Conservation (phyloP, 2,113 vertebrate species). For the Apus apus region DNA sequence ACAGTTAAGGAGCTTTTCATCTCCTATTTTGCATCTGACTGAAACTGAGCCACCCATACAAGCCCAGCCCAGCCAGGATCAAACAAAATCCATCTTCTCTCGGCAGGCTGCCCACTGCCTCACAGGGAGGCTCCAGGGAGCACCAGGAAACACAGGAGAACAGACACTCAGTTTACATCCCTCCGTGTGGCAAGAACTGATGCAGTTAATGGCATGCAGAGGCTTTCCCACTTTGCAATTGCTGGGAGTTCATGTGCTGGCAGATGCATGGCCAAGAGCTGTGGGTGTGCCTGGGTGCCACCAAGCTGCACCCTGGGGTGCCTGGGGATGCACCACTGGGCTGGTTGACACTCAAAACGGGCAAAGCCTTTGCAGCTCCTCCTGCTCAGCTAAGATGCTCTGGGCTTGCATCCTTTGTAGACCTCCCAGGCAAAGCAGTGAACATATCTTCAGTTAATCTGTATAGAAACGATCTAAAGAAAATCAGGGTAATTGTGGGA, state of each 20-base stretch:
- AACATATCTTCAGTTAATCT: background rate
- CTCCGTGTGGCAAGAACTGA: background rate
- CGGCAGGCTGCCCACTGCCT: fast-evolving
- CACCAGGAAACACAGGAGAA: fast-evolving
- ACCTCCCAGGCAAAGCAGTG: background rate
- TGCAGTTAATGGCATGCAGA: background rate
- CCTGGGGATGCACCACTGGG: background rate
- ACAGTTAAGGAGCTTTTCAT: background rate
- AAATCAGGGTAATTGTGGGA: background rate
- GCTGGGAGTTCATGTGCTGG: background rate
- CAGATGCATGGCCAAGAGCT: background rate
- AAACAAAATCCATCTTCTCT: background rate
- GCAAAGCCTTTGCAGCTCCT: background rate
- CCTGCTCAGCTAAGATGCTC: background rate
- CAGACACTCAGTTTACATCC: background rate
- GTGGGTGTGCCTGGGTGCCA: background rate
- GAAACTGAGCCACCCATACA: background rate
- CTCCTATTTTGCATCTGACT: background rate
- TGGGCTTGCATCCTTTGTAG: background rate
- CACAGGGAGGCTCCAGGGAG: background rate
- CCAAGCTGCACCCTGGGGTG: background rate
- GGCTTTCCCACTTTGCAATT: background rate
- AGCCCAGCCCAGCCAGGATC: background rate
- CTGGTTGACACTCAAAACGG: background rate
- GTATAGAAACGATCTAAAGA: background rate